Conservation (phyloP, 1,140 invertebrate genomes). For the Macrosteles quadrilineatus region DNA sequence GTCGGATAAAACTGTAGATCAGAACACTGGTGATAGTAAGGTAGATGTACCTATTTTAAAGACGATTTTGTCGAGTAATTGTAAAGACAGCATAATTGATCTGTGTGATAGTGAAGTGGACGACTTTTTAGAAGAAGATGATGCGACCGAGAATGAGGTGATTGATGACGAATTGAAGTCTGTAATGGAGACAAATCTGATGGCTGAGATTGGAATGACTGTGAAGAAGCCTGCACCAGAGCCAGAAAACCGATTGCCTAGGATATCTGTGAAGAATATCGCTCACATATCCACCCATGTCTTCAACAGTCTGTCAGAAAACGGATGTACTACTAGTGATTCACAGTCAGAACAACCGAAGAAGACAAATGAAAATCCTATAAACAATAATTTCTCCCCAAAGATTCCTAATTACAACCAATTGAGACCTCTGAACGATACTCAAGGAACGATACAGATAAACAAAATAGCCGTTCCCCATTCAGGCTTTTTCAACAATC, state of each 20-base stretch:
- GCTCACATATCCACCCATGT: neutral
- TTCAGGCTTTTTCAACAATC: neutral
- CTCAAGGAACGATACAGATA: neutral
- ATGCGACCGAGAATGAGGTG: neutral
- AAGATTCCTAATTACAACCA: too few relatives aligned
- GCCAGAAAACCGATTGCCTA: neutral
- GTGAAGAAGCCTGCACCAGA: neutral
- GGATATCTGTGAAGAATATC: neutral
- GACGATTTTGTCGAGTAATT: too few relatives aligned
- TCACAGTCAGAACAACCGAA: too few relatives aligned
- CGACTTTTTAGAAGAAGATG: conserved; percentile 1
- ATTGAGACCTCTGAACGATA: too few relatives aligned
- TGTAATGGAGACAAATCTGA: conserved; percentile 1
- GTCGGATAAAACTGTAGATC: too few relatives aligned
- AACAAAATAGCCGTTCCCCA: conserved; percentile 1
- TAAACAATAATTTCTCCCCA: too few relatives aligned
- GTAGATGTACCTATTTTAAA: too few relatives aligned
- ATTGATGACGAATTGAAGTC: neutral
- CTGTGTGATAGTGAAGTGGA: neutral
- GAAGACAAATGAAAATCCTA: too few relatives aligned
- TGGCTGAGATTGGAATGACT: neutral
- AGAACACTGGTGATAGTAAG: too few relatives aligned
- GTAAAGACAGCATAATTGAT: too few relatives aligned
- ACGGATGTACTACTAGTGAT: neutral
- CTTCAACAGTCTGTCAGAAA: neutral